Base-by-base conservation (phyloP, 2,888 invertebrate genomes). In the Hirtodrosophila confusa region DNA sequence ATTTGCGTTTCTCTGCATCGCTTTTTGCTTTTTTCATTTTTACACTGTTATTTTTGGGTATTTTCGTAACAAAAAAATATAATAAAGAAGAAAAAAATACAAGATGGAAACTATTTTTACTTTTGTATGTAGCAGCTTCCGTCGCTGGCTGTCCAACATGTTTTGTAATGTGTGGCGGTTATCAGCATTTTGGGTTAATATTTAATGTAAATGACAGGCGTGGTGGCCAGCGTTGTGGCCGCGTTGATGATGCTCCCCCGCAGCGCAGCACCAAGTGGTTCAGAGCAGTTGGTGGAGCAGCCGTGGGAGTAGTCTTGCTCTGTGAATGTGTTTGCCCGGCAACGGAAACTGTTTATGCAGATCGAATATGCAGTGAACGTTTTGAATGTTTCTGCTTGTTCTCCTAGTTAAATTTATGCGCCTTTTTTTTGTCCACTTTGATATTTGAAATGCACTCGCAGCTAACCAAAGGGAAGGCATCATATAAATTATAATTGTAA, bases 101-200 rank as follows among this genome's bases (percentile, higher is more conserved):
- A 69, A 67, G 70, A 70, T 75, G 71, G 45, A 74, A 67, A 71
- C 77, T 51, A 72, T 66, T 67, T 78, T 63, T 67, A 67, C 63
- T 68, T 75, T 64, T 63, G 41, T 71, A 53, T 66, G 51, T 53
- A 66, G 61, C 35, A 63, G 49, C 58, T 68, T 71, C 66, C 69
- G 65, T 29, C 45, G 33, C 10, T 31, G 49, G 57, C 53, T 39
- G 54, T 49, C 68, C 71, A 66, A 67, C 66, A 62, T 57, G 57
- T 53, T 78, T 67, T 68, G 72, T 83, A 75, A 73, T 87, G 69
- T 67, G 75, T 69, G 79, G 54, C 55, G 67, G 82, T 73, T 85
- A 82, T 85, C 78, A 82, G 62, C 77, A 80, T 77, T 76, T 75
- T 76, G 85, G 72, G 78, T 88, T 89, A 88, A 86, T 89, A 85